phyloP scores from a whole-genome alignment of 1,140 invertebrate genomes.

The Drosophila sp. region DNA sequence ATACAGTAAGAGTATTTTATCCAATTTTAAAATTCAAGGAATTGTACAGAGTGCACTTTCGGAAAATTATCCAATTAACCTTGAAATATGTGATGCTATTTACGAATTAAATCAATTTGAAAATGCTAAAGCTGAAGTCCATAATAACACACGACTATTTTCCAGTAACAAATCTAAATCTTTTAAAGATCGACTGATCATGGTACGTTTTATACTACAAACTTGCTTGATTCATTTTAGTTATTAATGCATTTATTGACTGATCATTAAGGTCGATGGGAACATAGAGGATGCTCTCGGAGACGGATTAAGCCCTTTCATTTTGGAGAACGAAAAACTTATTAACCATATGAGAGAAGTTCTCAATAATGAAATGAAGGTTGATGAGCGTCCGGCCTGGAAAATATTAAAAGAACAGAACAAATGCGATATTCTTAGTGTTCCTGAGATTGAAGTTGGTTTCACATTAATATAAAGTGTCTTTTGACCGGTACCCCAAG shows the following conservation, averaged over 20 bases:
- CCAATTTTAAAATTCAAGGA: slow-evolving; percentile 13
- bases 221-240: background rate
- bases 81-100: slow-evolving; percentile 68
- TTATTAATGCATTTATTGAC: background rate
- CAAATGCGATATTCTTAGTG: slow-evolving; percentile 76
- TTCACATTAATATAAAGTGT: no score
- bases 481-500: background rate
- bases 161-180: slow-evolving; percentile 60
- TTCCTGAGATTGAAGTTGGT: slow-evolving; percentile 61
- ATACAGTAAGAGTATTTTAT: background rate
- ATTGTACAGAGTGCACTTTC: slow-evolving; percentile 4
- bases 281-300: slow-evolving; percentile 70
- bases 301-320: slow-evolving; percentile 61
- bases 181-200: slow-evolving; percentile 58
- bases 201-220: slow-evolving; percentile 55
- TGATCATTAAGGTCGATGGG: slow-evolving; percentile 52
- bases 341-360: slow-evolving; percentile 37
- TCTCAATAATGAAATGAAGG: slow-evolving; percentile 17
- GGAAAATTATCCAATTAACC: slow-evolving; percentile 50
- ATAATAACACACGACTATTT: slow-evolving; percentile 65
- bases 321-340: slow-evolving; percentile 52
- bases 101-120: slow-evolving; percentile 76
- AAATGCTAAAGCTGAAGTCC: slow-evolving; percentile 63
- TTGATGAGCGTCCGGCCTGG: slow-evolving; percentile 66
- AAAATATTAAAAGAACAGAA: slow-evolving; percentile 66